Conservation (phyloP, 2,113 vertebrate species). For the Cyrtonyx montezumae region DNA sequence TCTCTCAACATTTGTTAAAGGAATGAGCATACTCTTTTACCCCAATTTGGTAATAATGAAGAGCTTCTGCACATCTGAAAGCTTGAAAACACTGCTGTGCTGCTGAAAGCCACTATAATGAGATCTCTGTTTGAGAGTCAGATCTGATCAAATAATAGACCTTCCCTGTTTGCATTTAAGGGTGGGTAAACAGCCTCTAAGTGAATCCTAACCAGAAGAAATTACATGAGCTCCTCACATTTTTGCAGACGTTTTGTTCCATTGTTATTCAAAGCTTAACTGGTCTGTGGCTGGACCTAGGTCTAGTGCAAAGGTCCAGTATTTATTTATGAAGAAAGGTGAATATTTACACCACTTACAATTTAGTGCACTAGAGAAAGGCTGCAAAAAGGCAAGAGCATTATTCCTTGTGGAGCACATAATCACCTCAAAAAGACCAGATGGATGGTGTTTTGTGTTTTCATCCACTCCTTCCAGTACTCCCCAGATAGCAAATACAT, state of each 20-base stretch:
- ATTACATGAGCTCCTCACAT: slow-evolving; percentile 8
- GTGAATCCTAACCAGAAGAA: slow-evolving; percentile 42
- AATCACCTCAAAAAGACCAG: not conserved
- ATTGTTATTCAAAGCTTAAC: not conserved
- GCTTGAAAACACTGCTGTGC: not conserved
- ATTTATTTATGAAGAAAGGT: slow-evolving; percentile 9
- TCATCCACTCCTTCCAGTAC: not conserved
- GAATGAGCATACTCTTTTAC: not conserved
- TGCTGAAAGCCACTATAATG: slow-evolving; percentile 33
- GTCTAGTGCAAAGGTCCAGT: not conserved
- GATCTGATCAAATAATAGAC: slow-evolving; percentile 59
- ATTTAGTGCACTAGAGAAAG: not conserved
- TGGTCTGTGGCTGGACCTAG: not conserved
- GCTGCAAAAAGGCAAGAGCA: not conserved
- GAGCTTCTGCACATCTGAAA: slow-evolving; percentile 8
- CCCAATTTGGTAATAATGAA: slow-evolving; percentile 22
- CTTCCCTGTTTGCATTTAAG: slow-evolving; percentile 43
- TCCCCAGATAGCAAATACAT: not conserved
- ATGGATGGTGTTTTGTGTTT: not conserved
- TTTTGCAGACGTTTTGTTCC: not conserved
- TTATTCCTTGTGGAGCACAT: slow-evolving; percentile 1
- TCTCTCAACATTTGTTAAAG: not conserved
- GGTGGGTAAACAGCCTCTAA: slow-evolving; percentile 52
- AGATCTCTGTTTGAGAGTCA: slow-evolving; percentile 40
- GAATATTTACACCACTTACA: slow-evolving; percentile 13